phyloP scores from a whole-genome alignment of 2,888 invertebrate species.

The Drosophila austrosaltans region DNA sequence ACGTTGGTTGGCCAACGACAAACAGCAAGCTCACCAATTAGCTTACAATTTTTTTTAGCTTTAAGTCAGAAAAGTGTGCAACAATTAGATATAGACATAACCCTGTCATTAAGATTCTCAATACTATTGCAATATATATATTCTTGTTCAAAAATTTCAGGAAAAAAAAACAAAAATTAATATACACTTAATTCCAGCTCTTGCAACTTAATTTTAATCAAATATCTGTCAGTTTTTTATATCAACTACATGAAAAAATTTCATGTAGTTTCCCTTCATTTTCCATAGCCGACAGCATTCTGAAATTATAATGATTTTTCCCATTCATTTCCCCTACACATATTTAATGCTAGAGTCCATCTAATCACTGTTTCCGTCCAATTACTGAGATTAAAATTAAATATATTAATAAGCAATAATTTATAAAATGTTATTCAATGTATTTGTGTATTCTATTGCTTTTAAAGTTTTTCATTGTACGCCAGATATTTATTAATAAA shows the following conservation, averaged over 20 bases:
- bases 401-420: neutral
- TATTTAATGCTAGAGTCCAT: neutral
- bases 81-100: neutral
- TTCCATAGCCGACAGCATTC: no score
- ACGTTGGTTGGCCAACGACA: neutral
- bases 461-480: neutral
- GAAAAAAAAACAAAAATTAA: no score
- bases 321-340: neutral
- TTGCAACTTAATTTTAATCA: neutral
- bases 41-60: neutral
- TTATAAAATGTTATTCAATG: neutral
- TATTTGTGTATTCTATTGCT: neutral
- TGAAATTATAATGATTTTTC: neutral
- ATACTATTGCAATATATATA: neutral
- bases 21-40: conserved; percentile 14
- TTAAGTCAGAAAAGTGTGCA: conserved; percentile 10
- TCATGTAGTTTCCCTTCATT: no score
- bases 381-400: neutral
- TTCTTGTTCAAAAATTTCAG: neutral
- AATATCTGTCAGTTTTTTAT: no score
- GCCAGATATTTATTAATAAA: conserved; percentile 10
- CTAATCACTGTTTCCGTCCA: conserved; percentile 2
- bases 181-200: neutral
- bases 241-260: no score
- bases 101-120: neutral